These are phyloP conservation scores for Embiotoca jacksoni DNA, from an alignment of 2,113 vertebrate genomes.

Conservation along the genomic window DNA sequence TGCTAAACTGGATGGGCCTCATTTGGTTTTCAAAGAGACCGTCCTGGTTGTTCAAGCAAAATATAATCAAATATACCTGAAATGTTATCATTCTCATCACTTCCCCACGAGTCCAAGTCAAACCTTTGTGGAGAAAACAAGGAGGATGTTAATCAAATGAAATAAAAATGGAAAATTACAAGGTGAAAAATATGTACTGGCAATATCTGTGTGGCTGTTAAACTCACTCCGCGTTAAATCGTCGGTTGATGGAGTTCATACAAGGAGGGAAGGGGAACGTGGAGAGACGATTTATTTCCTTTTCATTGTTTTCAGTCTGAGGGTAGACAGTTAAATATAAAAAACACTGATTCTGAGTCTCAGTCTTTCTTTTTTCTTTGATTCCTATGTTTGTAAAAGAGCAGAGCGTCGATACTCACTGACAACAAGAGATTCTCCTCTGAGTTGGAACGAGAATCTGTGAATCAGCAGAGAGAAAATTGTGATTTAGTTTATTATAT, in stretches of 20 bases:
- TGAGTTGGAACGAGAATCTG: slow-evolving; percentile 79
- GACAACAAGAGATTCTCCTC: slow-evolving; percentile 79
- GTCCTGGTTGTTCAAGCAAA: not conserved
- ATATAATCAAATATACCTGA: slow-evolving; percentile 64
- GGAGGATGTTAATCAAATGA: not conserved
- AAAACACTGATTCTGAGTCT: not conserved
- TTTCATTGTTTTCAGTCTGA: slow-evolving; percentile 85
- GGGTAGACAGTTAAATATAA: not conserved
- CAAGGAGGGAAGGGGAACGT: slow-evolving; percentile 95
- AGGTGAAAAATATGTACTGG: no score
- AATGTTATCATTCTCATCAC: slow-evolving; percentile 81
- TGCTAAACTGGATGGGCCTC: not conserved
- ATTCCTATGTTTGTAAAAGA: not conserved
- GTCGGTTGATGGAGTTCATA: slow-evolving; percentile 90
- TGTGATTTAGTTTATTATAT: not conserved
- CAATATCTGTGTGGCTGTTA: not conserved
- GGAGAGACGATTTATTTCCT: slow-evolving; percentile 95
- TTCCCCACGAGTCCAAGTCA: slow-evolving; percentile 83
- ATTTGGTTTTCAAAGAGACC: not conserved
- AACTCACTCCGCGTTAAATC: slow-evolving; percentile 83
- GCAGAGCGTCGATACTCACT: slow-evolving; percentile 63
- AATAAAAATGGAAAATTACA: not conserved
- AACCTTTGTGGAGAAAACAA: slow-evolving; percentile 69
- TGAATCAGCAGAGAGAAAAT: slow-evolving; percentile 5
- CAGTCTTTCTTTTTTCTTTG: not conserved